Percentiles rank a stretch among this genome's conserved stretches.
These are phyloP conservation scores for Myotis pilosus DNA, from an alignment of 2,797 vertebrate genomes.

Conservation along the genomic window DNA sequence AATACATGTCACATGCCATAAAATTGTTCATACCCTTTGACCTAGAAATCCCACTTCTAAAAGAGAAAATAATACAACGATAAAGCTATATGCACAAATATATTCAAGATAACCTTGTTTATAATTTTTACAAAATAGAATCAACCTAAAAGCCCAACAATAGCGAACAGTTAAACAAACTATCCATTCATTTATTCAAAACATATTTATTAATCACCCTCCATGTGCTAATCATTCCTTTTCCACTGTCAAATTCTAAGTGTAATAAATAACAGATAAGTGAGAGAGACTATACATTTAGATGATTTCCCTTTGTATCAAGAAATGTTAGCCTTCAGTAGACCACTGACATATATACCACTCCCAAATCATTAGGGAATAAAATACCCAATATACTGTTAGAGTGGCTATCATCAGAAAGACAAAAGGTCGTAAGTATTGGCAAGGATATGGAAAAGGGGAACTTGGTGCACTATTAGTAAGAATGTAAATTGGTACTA, in stretches of 20 bases:
- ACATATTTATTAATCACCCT: background rate
- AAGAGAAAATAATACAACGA: constrained; percentile 30
- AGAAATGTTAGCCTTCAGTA: background rate
- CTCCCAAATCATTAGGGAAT: background rate
- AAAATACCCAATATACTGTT: background rate
- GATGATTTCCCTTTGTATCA: background rate
- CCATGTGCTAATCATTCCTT: background rate
- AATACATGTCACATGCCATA: background rate
- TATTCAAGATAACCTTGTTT: background rate
- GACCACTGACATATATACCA: background rate
- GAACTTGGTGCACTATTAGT: background rate
- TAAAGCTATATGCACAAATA: background rate
- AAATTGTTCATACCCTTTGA: background rate
- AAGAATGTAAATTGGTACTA: background rate
- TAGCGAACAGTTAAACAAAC: background rate
- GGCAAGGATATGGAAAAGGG: background rate
- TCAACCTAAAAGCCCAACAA: background rate
- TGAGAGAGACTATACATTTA: background rate
- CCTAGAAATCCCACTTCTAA: background rate
- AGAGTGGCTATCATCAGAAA: background rate
- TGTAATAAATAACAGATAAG: background rate
- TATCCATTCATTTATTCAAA: background rate
- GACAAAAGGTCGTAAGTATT: background rate
- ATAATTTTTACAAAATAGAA: background rate
- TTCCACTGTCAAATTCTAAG: background rate